Conservation (phyloP, 1,140 invertebrate genomes). For the Drosophila nikananu region DNA sequence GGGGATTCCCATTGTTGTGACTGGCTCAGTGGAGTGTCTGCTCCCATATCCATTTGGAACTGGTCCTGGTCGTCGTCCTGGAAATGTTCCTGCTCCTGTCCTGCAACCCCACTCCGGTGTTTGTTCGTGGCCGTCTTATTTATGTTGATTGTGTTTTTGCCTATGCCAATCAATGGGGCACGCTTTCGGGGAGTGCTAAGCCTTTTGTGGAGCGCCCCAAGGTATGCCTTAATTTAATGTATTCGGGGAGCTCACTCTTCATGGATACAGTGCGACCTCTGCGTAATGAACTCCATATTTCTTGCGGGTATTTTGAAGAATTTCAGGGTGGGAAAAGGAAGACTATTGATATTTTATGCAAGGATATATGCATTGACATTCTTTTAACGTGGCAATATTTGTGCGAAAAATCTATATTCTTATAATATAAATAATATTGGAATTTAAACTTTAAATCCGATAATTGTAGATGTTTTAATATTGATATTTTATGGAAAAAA, state of each 20-base stretch:
- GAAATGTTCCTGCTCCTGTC: conserved; percentile 1
- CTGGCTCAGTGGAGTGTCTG: conserved; percentile 68
- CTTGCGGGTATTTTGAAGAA: no score
- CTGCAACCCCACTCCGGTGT: conserved; percentile 14
- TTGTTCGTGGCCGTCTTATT: conserved; percentile 62
- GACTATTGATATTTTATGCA: neutral
- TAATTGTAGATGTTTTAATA: no score
- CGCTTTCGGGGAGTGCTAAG: conserved; percentile 61
- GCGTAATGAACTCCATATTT: neutral
- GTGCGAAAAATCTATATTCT: no score
- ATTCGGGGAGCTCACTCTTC: conserved; percentile 4
- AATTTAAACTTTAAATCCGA: no score
- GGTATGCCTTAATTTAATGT: conserved; percentile 76
- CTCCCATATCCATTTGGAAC: conserved; percentile 18
- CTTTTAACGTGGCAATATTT: no score
- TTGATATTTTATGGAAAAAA: no score
- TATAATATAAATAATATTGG: no score
- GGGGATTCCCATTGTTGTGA: conserved; percentile 57
- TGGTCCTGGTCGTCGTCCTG: conserved; percentile 1
- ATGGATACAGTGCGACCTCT: neutral
- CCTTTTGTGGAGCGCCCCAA: conserved; percentile 63
- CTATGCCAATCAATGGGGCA: conserved; percentile 76
- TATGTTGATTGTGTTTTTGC: conserved; percentile 81
- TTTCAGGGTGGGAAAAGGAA: neutral
- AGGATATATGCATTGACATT: no score